Base-by-base conservation (phyloP, 2,113 vertebrate genomes). In the Patagioenas fasciata region DNA sequence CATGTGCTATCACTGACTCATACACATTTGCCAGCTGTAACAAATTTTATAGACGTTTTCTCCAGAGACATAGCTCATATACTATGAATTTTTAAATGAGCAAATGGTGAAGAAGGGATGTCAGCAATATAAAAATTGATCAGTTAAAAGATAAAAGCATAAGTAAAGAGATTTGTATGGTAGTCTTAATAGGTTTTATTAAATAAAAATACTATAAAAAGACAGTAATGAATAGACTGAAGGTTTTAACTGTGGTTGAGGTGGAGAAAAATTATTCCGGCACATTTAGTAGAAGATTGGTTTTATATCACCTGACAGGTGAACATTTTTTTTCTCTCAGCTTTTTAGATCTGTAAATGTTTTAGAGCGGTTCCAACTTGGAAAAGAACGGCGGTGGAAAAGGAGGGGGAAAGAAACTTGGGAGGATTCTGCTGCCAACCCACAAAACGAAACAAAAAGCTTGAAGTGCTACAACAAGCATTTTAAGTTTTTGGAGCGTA, bases 71-170 rank as follows among this genome's bases (percentile, higher is more conserved):
- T 98, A 98, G 98, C 99, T 99, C 98, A 98, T 98, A 98, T 98
- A 98, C 99, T 98, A 98, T 99, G 99, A 99, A 99, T 99, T 99
- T 99, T 98, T 98, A 98, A 98, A 98, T 99, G 99, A 99, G 98
- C 99, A 99, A 99, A 99, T 98, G 98, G 98, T 98, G 98, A 98
- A 98, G 98, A 99, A 98, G 98, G 98, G 98, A 97, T 98, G 98
- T 99, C 99, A 99, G 99, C 99, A 99, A 98, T 98, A 99, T 99
- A 99, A 99, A 99, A 99, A 99, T 99, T 99, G 99, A 99, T 99
- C 99, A 99, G 99, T 97, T 98, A 98, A 97, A 98, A 99, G 99
- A 99, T 98, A 98, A 98, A 98, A 98, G 98, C 98, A 98, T 98
- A 98, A 98, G 97, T 98, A 98, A 98, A 98, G 99, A 99, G 99